Conservation (phyloP, 2,797 vertebrate species). For the Acanthurus lineatus region DNA sequence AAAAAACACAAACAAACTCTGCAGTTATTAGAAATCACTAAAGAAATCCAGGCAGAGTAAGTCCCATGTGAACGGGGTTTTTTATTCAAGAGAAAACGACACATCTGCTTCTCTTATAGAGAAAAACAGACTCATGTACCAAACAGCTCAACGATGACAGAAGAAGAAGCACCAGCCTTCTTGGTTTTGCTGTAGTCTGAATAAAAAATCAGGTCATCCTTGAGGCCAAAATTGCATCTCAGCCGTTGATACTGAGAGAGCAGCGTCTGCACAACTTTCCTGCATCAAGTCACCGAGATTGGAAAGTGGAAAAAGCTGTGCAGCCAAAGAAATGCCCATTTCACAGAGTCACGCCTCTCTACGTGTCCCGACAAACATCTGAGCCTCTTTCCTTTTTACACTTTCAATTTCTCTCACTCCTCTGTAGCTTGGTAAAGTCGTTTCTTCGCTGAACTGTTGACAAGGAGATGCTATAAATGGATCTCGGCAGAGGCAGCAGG, state of each 20-base stretch:
- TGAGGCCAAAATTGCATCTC: conserved; percentile 9
- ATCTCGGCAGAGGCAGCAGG: conserved; percentile 20
- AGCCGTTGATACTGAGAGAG: not conserved
- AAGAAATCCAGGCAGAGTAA: not conserved
- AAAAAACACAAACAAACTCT: not conserved
- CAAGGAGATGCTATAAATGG: conserved; percentile 33
- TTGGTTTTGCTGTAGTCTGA: conserved; percentile 8
- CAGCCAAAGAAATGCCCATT: conserved; percentile 28
- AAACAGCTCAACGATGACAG: not conserved
- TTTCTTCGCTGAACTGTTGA: conserved; percentile 34
- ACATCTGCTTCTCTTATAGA: not conserved
- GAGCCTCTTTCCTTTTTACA: conserved; percentile 10
- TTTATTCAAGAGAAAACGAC: conserved; percentile 11
- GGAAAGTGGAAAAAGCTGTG: not conserved
- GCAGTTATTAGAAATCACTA: conserved; percentile 14
- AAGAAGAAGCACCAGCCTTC: not conserved
- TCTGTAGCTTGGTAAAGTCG: conserved; percentile 13
- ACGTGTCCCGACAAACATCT: not conserved
- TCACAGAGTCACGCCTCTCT: conserved; percentile 33
- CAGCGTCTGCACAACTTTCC: not conserved
- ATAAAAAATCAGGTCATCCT: conserved; percentile 16
- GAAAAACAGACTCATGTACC: not conserved
- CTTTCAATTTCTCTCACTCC: not conserved
- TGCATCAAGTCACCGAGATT: not conserved
- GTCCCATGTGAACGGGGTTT: not conserved